These are phyloP conservation scores for Abscondita cerata DNA, from an alignment of 2,888 invertebrate species.

Conservation along the genomic window DNA sequence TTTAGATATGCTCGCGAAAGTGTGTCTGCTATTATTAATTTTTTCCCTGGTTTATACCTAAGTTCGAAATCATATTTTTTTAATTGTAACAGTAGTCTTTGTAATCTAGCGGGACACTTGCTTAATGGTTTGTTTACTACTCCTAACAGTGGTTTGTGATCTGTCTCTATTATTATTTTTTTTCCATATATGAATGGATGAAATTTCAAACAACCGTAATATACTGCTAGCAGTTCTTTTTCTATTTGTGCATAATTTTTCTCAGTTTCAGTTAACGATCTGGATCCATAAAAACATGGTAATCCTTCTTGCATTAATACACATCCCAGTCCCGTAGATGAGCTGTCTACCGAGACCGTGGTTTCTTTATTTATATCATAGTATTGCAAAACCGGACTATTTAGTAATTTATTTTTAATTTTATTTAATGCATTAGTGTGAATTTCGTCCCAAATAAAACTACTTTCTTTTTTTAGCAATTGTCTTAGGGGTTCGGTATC, in stretches of 20 bases:
- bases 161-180: conserved; percentile 24
- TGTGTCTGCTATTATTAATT: neutral
- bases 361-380: conserved; percentile 7
- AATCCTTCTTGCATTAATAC: neutral
- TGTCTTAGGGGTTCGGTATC: neutral
- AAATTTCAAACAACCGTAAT: conserved; percentile 47
- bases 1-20: neutral
- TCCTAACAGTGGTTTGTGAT: conserved; percentile 30
- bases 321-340: neutral
- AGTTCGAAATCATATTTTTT: neutral
- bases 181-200: conserved; percentile 46
- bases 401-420: conserved; percentile 13
- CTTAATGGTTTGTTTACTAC: neutral
- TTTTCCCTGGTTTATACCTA: neutral
- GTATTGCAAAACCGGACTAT: conserved; percentile 1
- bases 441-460: neutral
- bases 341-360: neutral
- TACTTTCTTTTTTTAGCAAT: neutral
- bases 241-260: conserved; percentile 45
- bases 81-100: neutral
- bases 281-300: conserved; percentile 44
- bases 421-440: neutral
- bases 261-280: conserved; percentile 33
- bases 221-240: conserved; percentile 48
- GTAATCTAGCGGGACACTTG: neutral